Evolutionary conservation across 2,888 invertebrate species (phyloP), one percentile per base, ranked within the genome.

Genomic region (Zygaena filipendulae): DNA sequence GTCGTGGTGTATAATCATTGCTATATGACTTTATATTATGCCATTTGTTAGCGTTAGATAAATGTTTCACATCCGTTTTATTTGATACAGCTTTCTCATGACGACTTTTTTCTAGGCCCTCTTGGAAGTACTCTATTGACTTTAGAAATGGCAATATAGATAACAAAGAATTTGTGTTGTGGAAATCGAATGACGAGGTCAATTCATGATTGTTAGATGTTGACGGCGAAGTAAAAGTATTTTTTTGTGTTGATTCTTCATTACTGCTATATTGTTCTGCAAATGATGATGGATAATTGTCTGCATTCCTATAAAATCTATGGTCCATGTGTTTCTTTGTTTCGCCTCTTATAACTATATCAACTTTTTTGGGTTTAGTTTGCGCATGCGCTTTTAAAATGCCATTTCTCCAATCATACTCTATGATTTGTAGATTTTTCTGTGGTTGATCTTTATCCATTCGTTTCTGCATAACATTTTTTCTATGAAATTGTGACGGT

Each of bases 1-100:
- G 49, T 6, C 64, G 51, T 2, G 70, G 70, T 11, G 64, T 63
- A 25, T 59, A 66, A 30, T 67, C 60, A 33, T 69, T 70, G 38
- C 38, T 69, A 30, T 64, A 70, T 3, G 66, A 56, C 42, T 67
- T 70, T 2, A 69, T 57, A 38, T 72, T 71, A 37, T 71, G 71
- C 75, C 75, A 75, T 42, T 70, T 71, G 38, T 71, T 64, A 14
- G 39, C 51, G 27, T 42, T 47, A 11, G 59, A 46, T 35, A 71
- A 47, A 34, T 54, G 67, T 46, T 55, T 61, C 4, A 53, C 43
- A 35, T 67, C 64, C 38, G 63, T 52, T 11, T 63, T 51, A 24
- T 45, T 42, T 11, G 36, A 47, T 3, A 29, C 20, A 2, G 25
- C 28, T 27, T 42, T 43, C 3, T 45, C 43, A 3, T 42, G n/a